phyloP scores from a whole-genome alignment of 2,888 invertebrate genomes.

The Epirrhoe alternata region DNA sequence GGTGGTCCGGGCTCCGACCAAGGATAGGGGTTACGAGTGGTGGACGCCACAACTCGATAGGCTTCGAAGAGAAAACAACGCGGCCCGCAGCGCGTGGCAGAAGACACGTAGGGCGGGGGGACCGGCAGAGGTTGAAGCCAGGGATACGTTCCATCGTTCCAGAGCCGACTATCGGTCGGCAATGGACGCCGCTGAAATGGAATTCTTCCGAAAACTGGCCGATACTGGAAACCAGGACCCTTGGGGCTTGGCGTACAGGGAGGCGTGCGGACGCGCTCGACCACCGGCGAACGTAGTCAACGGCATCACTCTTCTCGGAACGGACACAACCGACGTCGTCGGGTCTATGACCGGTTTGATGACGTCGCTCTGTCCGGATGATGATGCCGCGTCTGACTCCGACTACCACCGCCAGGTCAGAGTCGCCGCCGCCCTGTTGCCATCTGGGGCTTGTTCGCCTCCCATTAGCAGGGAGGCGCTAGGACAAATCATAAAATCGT shows the following conservation, averaged over 20 bases:
- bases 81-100: not conserved
- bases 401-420: too few relatives aligned
- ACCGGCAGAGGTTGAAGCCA: not conserved
- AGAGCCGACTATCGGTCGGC: not conserved
- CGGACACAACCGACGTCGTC: conserved; percentile 18
- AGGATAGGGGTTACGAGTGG: not conserved
- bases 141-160: not conserved
- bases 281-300: conserved; percentile 37
- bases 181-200: conserved; percentile 1
- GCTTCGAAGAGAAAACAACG: not conserved
- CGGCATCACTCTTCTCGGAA: conserved; percentile 28
- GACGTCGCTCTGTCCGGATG: conserved; percentile 41
- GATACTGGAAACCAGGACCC: conserved; percentile 40
- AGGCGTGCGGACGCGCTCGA: conserved; percentile 37
- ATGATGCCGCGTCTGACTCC: too few relatives aligned
- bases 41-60: not conserved
- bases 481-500: too few relatives aligned
- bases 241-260: conserved; percentile 44
- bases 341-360: conserved; percentile 41
- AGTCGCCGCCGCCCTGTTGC: too few relatives aligned
- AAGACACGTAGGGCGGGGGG: not conserved
- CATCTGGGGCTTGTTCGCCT: too few relatives aligned
- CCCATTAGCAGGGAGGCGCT: too few relatives aligned
- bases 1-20: not conserved
- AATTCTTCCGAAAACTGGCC: conserved; percentile 2